Conservation (phyloP, 2,113 vertebrate genomes). For the Ciconia boyciana region DNA sequence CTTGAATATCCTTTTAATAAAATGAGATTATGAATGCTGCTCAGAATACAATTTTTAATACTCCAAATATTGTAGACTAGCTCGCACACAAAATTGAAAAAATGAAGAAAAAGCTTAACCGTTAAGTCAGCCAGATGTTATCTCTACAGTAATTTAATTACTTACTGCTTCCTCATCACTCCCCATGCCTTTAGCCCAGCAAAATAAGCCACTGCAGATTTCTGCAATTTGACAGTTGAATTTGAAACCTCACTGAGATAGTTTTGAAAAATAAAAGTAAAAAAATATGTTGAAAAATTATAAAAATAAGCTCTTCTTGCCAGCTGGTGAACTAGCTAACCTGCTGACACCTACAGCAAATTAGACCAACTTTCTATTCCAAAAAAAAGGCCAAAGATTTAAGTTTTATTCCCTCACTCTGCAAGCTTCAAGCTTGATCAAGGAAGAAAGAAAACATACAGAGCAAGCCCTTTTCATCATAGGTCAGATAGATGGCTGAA, state of each 20-base stretch:
- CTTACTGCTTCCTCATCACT: neutral
- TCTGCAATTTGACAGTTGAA: neutral
- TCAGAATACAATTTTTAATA: neutral
- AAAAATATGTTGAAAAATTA: neutral
- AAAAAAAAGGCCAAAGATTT: neutral
- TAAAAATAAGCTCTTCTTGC: neutral
- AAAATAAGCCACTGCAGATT: neutral
- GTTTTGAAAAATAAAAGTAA: neutral
- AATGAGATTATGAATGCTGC: neutral
- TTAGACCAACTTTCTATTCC: neutral
- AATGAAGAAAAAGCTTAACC: neutral
- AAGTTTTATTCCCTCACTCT: neutral
- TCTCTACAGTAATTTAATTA: conserved; percentile 35
- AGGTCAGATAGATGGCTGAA: neutral
- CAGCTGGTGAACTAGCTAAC: neutral
- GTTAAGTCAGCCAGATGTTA: neutral
- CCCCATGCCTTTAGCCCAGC: neutral
- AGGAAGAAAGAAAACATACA: neutral
- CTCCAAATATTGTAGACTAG: neutral
- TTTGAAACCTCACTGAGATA: neutral
- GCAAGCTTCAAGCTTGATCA: neutral
- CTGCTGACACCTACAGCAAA: neutral
- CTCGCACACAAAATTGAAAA: neutral
- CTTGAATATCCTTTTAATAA: neutral
- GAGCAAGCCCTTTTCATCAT: neutral